Evolutionary conservation across 2,888 invertebrate genomes (phyloP), one percentile per base, ranked within the genome.

Genomic region (Dolomedes plantarius): DNA sequence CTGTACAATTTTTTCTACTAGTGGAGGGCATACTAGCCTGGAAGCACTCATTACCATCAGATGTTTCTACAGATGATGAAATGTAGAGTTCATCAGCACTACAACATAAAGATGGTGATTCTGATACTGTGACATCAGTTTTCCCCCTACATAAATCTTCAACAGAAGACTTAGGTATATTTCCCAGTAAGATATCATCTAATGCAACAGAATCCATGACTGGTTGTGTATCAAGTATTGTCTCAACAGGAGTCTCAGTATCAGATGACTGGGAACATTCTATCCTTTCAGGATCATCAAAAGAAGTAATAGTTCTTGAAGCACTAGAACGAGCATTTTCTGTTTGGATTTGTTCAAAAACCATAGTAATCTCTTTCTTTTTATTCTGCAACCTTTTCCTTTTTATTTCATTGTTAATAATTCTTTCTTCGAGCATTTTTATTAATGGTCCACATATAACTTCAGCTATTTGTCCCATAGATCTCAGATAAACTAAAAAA

Each of bases 401-500:
- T 28, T 89, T 89, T 19, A 89, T 88, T 76, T 89, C 89, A 89
- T 91, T 91, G 50, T 89, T 88, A 65, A 90, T 88, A 13, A 91
- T 90, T 77, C 91, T 89, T 72, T 90, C 90, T 86, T 91, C 91
- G 39, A 91, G 88, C 0, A 89, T 89, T 80, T 91, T 91, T 75
- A 91, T 88, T 62, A 91, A 88, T 13, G 91, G 91, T 32, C 90
- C 91, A 82, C 89, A 90, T 89, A 91, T 89, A n/a, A 91, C 90
- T 75, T 91, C 91, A 88, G 91, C 91, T 39, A 91, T 90, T 87
- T 93, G 93, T 83, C 92, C 91, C 87, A 93, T 89, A n/a, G 93
- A 92, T 89, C 92, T 92, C 11, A 92, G 93, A 89, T 91, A 92
- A 39, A 93, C 93, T 93, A 90, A 65, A 91, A 78, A 71, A 88